These are phyloP conservation scores for Phrynocephalus guinanensis DNA, from an alignment of 2,797 vertebrate genomes.

Conservation along the genomic window DNA sequence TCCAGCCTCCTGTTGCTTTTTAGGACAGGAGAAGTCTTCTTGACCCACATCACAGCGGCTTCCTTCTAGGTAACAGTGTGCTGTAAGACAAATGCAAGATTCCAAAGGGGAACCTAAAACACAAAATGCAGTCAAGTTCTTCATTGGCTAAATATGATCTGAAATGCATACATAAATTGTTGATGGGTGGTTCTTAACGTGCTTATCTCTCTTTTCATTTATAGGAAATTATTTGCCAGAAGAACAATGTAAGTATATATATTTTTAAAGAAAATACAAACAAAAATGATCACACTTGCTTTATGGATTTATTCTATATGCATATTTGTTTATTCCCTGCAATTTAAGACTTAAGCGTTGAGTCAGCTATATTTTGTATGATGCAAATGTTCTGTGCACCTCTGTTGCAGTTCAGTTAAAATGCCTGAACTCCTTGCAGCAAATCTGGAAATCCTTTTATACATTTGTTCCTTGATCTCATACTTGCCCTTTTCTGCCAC, in stretches of 20 bases:
- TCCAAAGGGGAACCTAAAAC: background rate
- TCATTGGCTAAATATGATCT: background rate
- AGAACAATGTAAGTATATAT: constrained; percentile 96
- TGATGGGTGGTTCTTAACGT: constrained; percentile 31
- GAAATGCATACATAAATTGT: background rate
- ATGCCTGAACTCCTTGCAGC: constrained; percentile 52
- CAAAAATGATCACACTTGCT: background rate
- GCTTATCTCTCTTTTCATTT: constrained; percentile 62
- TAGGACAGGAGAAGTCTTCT: background rate
- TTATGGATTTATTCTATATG: constrained; percentile 16
- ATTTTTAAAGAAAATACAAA: constrained; percentile 14
- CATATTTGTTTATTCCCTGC: constrained; percentile 43
- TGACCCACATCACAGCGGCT: background rate
- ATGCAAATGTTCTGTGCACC: background rate
- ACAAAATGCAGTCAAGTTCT: background rate
- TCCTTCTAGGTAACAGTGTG: background rate
- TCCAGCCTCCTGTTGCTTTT: background rate
- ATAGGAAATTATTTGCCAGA: constrained; percentile 98
- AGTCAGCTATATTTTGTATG: constrained; percentile 37
- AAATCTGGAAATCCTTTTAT: constrained; percentile 37
- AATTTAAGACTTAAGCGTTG: constrained; percentile 47
- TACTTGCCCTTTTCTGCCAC: background rate
- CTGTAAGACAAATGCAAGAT: background rate
- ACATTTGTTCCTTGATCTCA: constrained; percentile 58
- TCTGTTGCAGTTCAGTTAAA: constrained; percentile 22